phyloP scores from a whole-genome alignment of 2,113 vertebrate species.

The Azemiops feae region DNA sequence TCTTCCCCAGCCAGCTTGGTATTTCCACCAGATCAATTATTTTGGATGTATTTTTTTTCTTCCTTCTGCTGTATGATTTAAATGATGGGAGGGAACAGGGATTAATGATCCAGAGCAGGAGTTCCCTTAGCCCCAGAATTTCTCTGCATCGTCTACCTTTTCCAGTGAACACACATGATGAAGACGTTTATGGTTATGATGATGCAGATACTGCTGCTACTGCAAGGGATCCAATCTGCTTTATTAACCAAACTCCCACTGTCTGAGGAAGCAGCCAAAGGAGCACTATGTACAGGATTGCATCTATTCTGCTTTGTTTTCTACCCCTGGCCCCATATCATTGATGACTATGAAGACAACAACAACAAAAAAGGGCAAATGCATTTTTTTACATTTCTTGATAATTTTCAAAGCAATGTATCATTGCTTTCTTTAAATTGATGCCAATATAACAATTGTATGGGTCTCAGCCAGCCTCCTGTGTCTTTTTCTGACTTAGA shows the following conservation, averaged over 20 bases:
- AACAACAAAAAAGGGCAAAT: conserved; percentile 68
- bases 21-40: conserved; percentile 52
- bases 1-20: conserved; percentile 57
- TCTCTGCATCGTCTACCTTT: conserved; percentile 47
- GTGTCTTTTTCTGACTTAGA: conserved; percentile 68
- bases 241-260: conserved; percentile 25
- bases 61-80: conserved; percentile 58
- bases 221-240: conserved; percentile 50
- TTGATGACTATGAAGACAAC: conserved; percentile 47
- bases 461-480: conserved; percentile 69
- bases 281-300: conserved; percentile 50
- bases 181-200: conserved; percentile 1
- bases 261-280: conserved; percentile 42
- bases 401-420: conserved; percentile 70
- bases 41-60: conserved; percentile 49
- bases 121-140: conserved; percentile 38
- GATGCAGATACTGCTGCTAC: conserved; percentile 62
- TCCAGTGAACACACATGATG: conserved; percentile 29
- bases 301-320: conserved; percentile 64
- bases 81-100: conserved; percentile 32
- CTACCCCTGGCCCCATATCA: conserved; percentile 51
- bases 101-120: conserved; percentile 51
- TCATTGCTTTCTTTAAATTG: conserved; percentile 67
- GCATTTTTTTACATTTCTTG: conserved; percentile 72
- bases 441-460: conserved; percentile 65